Conservation (phyloP, 2,113 vertebrate species). For the Fulica atra region DNA sequence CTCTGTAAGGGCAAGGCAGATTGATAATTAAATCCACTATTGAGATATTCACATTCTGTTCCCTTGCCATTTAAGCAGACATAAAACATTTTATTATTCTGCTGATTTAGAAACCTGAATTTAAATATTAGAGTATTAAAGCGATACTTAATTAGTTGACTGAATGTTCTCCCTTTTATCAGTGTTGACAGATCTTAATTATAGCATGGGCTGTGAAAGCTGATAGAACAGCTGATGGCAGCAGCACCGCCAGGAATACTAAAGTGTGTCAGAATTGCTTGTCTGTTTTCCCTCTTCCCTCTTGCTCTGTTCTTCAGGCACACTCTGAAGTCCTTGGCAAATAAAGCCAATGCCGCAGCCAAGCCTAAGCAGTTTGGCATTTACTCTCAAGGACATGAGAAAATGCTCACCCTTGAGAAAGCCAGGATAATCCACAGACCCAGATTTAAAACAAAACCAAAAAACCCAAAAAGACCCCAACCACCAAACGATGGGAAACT, state of each 20-base stretch:
- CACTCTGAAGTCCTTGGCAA: constrained; percentile 61
- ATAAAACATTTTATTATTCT: constrained; percentile 74
- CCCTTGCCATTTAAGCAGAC: constrained; percentile 68
- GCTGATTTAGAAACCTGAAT: constrained; percentile 74
- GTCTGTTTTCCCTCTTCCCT: constrained; percentile 48
- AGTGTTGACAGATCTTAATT: constrained; percentile 78
- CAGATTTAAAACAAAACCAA: neutral
- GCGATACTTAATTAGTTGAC: constrained; percentile 76
- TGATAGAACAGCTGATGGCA: constrained; percentile 73
- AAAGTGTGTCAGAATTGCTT: constrained; percentile 62
- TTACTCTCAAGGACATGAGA: constrained; percentile 57
- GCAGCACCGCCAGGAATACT: constrained; percentile 64
- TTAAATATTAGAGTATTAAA: constrained; percentile 78
- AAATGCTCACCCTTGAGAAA: constrained; percentile 38
- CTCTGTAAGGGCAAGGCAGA: neutral
- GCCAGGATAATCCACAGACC: neutral
- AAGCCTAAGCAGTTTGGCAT: constrained; percentile 49
- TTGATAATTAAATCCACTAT: constrained; percentile 60
- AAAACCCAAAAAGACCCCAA: no score
- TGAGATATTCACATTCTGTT: constrained; percentile 64
- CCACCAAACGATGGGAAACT: neutral
- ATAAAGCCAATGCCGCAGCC: constrained; percentile 4
- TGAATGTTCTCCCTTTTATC: constrained; percentile 76
- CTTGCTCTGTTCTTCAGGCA: constrained; percentile 56
- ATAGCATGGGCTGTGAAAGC: constrained; percentile 66